These are phyloP conservation scores for Proterorhinus semilunaris DNA, from an alignment of 2,113 vertebrate species.

Conservation along the genomic window DNA sequence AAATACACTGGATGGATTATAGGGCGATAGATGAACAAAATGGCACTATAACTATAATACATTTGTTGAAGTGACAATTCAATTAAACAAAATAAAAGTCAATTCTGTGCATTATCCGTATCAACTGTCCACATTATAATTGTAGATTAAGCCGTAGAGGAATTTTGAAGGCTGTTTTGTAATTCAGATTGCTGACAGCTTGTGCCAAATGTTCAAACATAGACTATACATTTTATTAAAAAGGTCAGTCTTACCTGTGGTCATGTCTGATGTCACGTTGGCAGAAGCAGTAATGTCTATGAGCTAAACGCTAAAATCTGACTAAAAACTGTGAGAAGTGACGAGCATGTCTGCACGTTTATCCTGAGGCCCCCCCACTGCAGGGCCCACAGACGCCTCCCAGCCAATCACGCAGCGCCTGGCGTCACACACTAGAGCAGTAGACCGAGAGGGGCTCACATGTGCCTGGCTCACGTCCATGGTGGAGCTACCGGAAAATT, in stretches of 20 bases:
- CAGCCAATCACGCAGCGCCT: slow-evolving; percentile 50
- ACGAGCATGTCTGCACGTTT: slow-evolving; percentile 17
- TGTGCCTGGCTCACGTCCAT: no score
- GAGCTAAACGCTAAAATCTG: slow-evolving; percentile 11
- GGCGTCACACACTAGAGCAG: background rate
- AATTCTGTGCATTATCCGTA: no score
- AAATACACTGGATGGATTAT: no score
- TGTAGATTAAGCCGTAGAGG: no score
- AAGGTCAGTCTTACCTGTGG: slow-evolving; percentile 57
- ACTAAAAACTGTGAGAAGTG: slow-evolving; percentile 13
- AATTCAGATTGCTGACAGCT: no score
- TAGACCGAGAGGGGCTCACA: background rate
- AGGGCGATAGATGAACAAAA: no score
- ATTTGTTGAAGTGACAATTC: no score
- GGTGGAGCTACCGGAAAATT: slow-evolving; percentile 42
- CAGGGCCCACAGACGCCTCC: background rate
- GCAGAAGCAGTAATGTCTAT: background rate
- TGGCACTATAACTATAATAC: no score
- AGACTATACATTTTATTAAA: background rate
- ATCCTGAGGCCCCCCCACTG: slow-evolving; percentile 15
- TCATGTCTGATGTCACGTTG: slow-evolving; percentile 57
- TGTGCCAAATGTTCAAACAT: no score
- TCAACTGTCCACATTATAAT: no score
- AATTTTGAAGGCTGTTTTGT: no score
- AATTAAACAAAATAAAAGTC: no score